Conservation (phyloP, 2,888 invertebrate genomes). For the Spilosoma lubricipeda region DNA sequence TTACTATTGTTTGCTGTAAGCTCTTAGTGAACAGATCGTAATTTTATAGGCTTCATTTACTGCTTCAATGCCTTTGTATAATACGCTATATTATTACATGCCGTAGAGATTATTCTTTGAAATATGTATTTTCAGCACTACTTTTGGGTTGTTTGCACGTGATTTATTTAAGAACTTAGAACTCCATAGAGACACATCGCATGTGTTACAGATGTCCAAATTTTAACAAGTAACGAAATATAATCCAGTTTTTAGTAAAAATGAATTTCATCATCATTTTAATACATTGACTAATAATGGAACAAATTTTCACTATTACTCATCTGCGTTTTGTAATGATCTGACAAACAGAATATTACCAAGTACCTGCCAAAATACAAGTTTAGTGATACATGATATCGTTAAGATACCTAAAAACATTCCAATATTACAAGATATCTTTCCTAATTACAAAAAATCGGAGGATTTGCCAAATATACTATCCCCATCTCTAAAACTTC, state of each 20-base stretch:
- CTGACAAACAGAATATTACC: too few relatives aligned
- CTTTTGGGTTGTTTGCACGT: not conserved
- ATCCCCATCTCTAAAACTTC: not conserved
- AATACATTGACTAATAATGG: too few relatives aligned
- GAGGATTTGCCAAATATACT: not conserved
- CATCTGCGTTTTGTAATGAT: too few relatives aligned
- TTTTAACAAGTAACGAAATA: too few relatives aligned
- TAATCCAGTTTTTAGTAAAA: too few relatives aligned
- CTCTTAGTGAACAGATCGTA: conserved; percentile 32
- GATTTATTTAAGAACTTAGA: not conserved
- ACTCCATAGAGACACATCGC: too few relatives aligned
- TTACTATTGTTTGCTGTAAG: conserved; percentile 52
- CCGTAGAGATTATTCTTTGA: not conserved
- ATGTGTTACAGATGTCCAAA: too few relatives aligned
- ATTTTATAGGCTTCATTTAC: conserved; percentile 33
- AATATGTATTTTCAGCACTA: not conserved
- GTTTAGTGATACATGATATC: not conserved
- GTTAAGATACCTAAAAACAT: not conserved
- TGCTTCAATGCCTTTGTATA: conserved; percentile 20
- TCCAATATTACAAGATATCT: not conserved
- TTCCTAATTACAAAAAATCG: not conserved
- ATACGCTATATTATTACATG: conserved; percentile 16
- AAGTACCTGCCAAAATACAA: not conserved
- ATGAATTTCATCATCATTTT: too few relatives aligned
- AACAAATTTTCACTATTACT: too few relatives aligned